These are phyloP conservation scores for Platycercus adscitus DNA, from an alignment of 2,113 vertebrate genomes.

Conservation along the genomic window DNA sequence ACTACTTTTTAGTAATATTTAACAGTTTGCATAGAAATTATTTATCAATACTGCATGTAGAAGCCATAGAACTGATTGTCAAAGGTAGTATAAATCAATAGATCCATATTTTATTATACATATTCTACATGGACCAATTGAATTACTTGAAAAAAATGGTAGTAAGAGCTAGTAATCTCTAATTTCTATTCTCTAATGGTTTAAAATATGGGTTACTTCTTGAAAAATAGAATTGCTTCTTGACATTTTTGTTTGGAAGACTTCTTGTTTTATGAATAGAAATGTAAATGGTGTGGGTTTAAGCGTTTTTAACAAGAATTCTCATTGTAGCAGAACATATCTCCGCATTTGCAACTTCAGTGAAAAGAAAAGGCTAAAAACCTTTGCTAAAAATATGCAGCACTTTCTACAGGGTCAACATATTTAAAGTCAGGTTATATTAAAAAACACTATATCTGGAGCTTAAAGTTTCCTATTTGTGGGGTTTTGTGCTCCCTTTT, in stretches of 20 bases:
- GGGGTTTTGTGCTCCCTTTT: neutral
- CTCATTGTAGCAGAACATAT: neutral
- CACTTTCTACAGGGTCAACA: neutral
- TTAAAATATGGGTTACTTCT: neutral
- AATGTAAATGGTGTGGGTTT: neutral
- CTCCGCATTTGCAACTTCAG: neutral
- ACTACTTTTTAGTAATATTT: neutral
- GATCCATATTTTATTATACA: neutral
- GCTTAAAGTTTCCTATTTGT: neutral
- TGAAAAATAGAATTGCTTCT: neutral
- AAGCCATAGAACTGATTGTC: neutral
- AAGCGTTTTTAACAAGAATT: neutral
- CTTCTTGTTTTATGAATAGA: neutral
- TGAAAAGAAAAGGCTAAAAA: neutral
- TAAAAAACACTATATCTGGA: neutral
- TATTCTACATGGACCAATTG: neutral
- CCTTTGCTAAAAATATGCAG: neutral
- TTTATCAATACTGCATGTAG: neutral
- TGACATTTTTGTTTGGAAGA: neutral
- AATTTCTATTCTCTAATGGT: neutral
- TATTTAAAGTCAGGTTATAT: neutral
- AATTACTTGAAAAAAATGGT: neutral
- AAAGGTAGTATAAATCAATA: neutral
- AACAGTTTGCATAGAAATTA: neutral
- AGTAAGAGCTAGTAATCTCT: neutral